Base-by-base conservation (phyloP, 2,797 vertebrate genomes). In the Megalops cyprinoides region DNA sequence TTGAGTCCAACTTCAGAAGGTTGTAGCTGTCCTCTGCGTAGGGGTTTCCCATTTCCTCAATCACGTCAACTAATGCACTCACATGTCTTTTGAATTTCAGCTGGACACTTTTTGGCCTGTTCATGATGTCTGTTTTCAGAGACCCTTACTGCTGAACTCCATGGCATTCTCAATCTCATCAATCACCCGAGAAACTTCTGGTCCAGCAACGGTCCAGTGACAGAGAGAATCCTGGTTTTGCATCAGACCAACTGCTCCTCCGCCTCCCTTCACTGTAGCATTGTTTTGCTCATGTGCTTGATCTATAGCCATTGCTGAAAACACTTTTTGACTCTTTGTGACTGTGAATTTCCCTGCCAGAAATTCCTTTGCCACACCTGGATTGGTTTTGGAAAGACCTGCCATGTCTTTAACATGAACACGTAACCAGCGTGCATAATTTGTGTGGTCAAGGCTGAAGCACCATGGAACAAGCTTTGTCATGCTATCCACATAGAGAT, bases 1-100 rank as follows among this genome's bases (percentile, higher is more conserved):
- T 69, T 37, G 2, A 31, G 65, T 69, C 65, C 34, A 69, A n/a
- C n/a, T n/a, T n/a, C n/a, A 69, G 65, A 69, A 31, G 65, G 34
- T 4, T 39, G 31, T 69, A 69, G 65, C 65, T 1, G 65, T 69
- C 65, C 65, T 69, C 2, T 39, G 15, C 6, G 18, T 69, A 69
- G 3, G 28, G 1, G 31, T 69, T 69, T 39, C 28, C 65, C 65
- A 69, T 69, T 69, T 5, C 65, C 65, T 69, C 65, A 31, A 31
- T 39, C 25, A 39, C 34, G 4, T 69, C 37, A 15, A 14, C 65
- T 69, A 69, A 69, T 31, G 2, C 2, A 31, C 14, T 31, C 34
- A 69, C 34, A 39, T 69, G 25, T 69, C 37, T 69, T 31, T 18
- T 25, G 31, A 69, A 69, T 69, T 15, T 18, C 25, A 10, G 23